Percentiles rank a stretch among this genome's conserved stretches.
Conservation (phyloP, 1,140 invertebrate species). For the Babylonia areolata region DNA sequence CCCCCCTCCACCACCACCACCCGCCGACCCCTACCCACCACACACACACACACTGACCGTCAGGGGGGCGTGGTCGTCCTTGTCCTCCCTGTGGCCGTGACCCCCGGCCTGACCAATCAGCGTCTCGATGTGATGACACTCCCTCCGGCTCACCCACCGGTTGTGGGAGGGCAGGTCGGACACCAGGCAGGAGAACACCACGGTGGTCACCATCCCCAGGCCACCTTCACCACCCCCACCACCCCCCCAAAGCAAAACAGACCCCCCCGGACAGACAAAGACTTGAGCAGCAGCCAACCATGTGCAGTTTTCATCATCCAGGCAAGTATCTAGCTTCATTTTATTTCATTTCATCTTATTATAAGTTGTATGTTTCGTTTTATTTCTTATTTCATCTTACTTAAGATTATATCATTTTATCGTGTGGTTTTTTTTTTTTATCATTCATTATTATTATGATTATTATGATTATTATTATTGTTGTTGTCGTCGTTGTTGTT, state of each 20-base stretch:
- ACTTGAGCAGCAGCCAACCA: no score
- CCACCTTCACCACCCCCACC: neutral
- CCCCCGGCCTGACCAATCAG: slow-evolving; percentile 8
- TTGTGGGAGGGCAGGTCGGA: slow-evolving; percentile 19
- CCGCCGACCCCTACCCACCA: no score
- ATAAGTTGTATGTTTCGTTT: neutral
- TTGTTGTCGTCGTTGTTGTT: no score
- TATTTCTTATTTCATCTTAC: neutral
- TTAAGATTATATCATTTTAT: no score
- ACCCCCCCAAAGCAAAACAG: no score
- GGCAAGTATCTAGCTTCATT: no score
- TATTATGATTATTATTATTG: no score
- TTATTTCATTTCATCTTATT: neutral
- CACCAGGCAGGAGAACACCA: neutral
- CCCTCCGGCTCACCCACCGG: neutral
- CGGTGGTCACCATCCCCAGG: neutral
- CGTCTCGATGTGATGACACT: slow-evolving; percentile 24
- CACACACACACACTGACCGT: slow-evolving; percentile 4
- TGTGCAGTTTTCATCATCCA: no score
- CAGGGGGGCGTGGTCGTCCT: neutral
- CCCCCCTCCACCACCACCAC: no score
- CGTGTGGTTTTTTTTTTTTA: no score
- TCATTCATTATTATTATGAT: no score
- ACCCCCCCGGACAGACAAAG: no score
- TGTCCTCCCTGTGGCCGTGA: slow-evolving; percentile 17